Percentiles rank a stretch among this genome's conserved stretches.
Evolutionary conservation across 1,140 invertebrate genomes (phyloP).

Genomic region (Lepidurus packardi): DNA sequence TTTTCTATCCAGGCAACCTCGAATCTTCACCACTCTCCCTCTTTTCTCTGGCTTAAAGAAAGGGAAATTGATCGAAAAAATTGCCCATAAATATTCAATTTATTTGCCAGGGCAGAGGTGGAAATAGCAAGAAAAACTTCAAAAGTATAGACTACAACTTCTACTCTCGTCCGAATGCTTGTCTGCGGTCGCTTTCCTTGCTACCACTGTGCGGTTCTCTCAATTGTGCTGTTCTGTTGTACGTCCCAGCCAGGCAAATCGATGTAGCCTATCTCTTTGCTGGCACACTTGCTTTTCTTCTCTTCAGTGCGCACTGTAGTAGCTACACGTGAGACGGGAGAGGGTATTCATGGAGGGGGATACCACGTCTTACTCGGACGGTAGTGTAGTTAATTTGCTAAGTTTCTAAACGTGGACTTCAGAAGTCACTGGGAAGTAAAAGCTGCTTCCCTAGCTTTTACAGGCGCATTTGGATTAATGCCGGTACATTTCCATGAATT

Average conservation of each 20-base stretch:
- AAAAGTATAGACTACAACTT: not conserved
- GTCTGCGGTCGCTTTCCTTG: not conserved
- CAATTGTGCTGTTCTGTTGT: not conserved
- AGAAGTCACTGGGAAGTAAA: not conserved
- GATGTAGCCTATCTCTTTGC: constrained; percentile 8
- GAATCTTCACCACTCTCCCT: not conserved
- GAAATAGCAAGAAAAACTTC: not conserved
- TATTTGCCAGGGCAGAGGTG: not conserved
- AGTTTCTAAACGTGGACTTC: not conserved
- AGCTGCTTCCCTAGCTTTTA: not conserved
- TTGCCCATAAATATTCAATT: not conserved
- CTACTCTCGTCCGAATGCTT: not conserved
- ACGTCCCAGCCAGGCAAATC: constrained; percentile 11
- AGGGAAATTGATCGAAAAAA: not conserved
- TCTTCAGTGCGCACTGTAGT: not conserved
- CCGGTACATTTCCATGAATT: not conserved
- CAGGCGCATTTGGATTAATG: not conserved
- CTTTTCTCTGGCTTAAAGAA: not conserved
- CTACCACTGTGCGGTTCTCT: not conserved
- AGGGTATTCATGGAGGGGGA: not conserved
- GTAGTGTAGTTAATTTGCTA: not conserved
- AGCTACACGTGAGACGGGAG: not conserved
- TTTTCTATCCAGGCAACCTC: not conserved
- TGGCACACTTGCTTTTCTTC: not conserved
- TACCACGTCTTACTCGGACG: not conserved